phyloP scores from a whole-genome alignment of 2,797 vertebrate genomes.

The Pterois miles region DNA sequence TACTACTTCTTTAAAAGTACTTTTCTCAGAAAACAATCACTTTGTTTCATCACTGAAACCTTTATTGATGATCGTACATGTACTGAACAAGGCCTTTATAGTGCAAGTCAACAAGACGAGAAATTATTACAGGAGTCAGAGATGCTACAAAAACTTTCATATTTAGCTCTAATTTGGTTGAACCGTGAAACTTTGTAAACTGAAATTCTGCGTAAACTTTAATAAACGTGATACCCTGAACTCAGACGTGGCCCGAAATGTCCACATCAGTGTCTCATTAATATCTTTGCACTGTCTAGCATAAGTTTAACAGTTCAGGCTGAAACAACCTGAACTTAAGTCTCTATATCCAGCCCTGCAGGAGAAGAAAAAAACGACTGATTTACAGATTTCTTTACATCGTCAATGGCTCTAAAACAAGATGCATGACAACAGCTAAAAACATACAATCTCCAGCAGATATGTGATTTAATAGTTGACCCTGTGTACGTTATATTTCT shows the following conservation, averaged over 20 bases:
- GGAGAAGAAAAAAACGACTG: conserved; percentile 6
- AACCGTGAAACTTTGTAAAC: conserved; percentile 38
- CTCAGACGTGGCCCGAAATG: background rate
- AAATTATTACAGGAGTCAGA: conserved; percentile 29
- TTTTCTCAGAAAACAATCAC: background rate
- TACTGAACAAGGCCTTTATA: conserved; percentile 54
- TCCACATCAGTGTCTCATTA: conserved; percentile 38
- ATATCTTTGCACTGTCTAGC: conserved; percentile 54
- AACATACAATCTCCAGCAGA: conserved; percentile 57
- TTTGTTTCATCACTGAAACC: conserved; percentile 28
- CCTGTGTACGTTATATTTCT: conserved; percentile 25
- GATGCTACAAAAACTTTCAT: conserved; percentile 14
- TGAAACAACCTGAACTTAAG: conserved; percentile 12
- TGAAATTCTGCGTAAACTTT: conserved; percentile 43
- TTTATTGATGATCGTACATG: conserved; percentile 63
- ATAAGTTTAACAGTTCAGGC: conserved; percentile 17
- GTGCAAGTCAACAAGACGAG: conserved; percentile 65
- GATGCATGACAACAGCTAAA: conserved; percentile 13
- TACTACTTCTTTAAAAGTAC: background rate
- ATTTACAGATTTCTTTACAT: background rate
- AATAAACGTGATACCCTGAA: conserved; percentile 52
- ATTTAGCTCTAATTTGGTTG: conserved; percentile 55
- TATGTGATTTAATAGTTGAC: conserved; percentile 49
- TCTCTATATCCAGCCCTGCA: conserved; percentile 54
- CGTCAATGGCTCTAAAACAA: conserved; percentile 16